Evolutionary conservation across 2,113 vertebrate genomes (phyloP).

Genomic region (Hydrolagus affinis): DNA sequence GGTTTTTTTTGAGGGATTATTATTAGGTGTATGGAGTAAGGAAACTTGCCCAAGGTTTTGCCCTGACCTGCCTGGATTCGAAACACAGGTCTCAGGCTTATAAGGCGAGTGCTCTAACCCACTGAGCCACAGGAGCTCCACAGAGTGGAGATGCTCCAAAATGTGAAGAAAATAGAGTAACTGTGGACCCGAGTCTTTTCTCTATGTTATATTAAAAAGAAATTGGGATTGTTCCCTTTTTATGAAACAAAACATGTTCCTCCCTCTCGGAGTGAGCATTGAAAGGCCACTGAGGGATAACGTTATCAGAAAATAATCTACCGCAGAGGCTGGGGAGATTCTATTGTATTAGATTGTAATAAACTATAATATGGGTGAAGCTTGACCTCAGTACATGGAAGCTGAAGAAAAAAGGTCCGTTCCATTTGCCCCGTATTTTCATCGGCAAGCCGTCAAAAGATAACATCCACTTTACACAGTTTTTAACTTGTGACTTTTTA

Average conservation of each 20-base stretch:
- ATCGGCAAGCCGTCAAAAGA: not conserved
- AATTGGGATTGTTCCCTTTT: not conserved
- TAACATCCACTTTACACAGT: not conserved
- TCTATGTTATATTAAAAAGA: too few species aligned
- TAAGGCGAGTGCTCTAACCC: too few species aligned
- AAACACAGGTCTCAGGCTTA: too few species aligned
- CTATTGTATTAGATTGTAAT: conserved; percentile 86
- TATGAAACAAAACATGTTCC: not conserved
- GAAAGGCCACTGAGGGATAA: not conserved
- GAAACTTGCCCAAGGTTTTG: too few species aligned
- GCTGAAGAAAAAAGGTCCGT: not conserved
- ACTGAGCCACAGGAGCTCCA: too few species aligned
- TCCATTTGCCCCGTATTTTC: not conserved
- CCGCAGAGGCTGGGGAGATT: not conserved
- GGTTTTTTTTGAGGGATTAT: too few species aligned
- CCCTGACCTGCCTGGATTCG: too few species aligned
- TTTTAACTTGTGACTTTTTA: conserved; percentile 25
- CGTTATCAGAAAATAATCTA: not conserved
- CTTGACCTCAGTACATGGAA: conserved; percentile 56
- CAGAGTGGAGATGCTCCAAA: too few species aligned
- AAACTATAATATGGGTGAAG: conserved; percentile 82
- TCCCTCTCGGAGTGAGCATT: not conserved
- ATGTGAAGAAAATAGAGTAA: too few species aligned
- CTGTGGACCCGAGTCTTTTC: too few species aligned
- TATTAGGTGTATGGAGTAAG: too few species aligned